Percentiles rank a stretch among this genome's conserved stretches.
Conservation (phyloP, 2,888 invertebrate genomes). For the Drosophila neonasuta region DNA sequence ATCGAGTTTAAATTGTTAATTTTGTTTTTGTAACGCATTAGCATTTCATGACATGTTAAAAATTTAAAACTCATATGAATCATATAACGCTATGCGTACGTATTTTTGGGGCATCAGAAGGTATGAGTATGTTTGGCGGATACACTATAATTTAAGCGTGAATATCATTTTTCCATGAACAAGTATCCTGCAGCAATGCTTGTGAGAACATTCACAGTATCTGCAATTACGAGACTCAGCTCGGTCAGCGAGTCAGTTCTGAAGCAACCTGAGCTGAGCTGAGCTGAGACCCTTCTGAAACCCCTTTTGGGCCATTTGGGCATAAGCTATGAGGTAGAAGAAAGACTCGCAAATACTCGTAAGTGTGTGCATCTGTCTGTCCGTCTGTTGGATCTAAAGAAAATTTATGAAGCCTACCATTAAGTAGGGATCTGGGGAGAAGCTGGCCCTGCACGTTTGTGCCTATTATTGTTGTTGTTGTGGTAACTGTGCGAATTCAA, state of each 20-base stretch:
- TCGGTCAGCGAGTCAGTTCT: conserved; percentile 16
- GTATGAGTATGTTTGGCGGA: conserved; percentile 43
- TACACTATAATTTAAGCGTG: conserved; percentile 77
- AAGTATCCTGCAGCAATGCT: conserved; percentile 74
- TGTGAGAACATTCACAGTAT: conserved; percentile 79
- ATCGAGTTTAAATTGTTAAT: too few relatives aligned
- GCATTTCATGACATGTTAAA: too few relatives aligned
- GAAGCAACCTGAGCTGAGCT: conserved; percentile 1
- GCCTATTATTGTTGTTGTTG: conserved; percentile 35
- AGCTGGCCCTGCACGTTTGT: conserved; percentile 36
- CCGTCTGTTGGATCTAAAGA: conserved; percentile 65
- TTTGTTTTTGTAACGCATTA: too few relatives aligned
- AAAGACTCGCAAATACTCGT: background rate
- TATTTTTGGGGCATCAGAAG: conserved; percentile 35
- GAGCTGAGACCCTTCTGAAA: too few relatives aligned
- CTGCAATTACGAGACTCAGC: conserved; percentile 68
- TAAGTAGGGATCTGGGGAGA: conserved; percentile 65
- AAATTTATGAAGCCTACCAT: conserved; percentile 77
- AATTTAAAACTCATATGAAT: background rate
- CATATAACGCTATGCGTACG: conserved; percentile 6
- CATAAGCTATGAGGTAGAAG: conserved; percentile 5
- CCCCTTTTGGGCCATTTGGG: conserved; percentile 31
- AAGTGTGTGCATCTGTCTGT: conserved; percentile 26
- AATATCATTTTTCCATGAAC: conserved; percentile 78
- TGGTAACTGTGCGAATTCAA: conserved; percentile 71